Evolutionary conservation across 1,140 invertebrate genomes (phyloP).

Genomic region (Megathymus violae): DNA sequence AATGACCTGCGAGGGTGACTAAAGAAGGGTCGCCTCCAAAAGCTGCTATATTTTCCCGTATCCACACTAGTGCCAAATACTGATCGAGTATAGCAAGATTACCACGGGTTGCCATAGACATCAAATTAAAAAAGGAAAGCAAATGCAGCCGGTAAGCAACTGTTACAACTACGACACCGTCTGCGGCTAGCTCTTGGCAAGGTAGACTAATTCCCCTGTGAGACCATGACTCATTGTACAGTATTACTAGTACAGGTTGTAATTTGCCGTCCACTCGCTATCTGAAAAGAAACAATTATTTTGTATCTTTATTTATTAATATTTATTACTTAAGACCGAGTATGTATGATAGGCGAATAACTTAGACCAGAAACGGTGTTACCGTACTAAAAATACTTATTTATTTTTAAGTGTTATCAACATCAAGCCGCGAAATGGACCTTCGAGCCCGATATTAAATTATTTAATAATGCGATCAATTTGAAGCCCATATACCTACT

Average conservation of each 20-base stretch:
- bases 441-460: too few species aligned
- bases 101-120: slow-evolving; percentile 83
- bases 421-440: too few species aligned
- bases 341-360: too few species aligned
- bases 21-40: slow-evolving; percentile 89
- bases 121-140: slow-evolving; percentile 89
- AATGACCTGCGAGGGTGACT: slow-evolving; percentile 89
- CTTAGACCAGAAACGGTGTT: too few species aligned
- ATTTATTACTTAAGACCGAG: not conserved
- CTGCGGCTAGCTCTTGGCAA: slow-evolving; percentile 87
- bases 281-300: slow-evolving; percentile 55
- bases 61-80: slow-evolving; percentile 88
- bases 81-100: slow-evolving; percentile 90
- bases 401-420: too few species aligned
- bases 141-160: slow-evolving; percentile 87
- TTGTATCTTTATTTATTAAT: slow-evolving; percentile 14
- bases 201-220: slow-evolving; percentile 70
- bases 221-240: slow-evolving; percentile 84
- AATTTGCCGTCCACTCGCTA: slow-evolving; percentile 84
- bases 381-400: too few species aligned
- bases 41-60: slow-evolving; percentile 87
- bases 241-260: slow-evolving; percentile 85
- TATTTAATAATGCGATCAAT: too few species aligned
- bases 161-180: slow-evolving; percentile 87
- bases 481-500: too few species aligned